Evolutionary conservation across 2,113 vertebrate species (phyloP), one percentile per base, ranked within the genome.

Genomic region (Crocuta crocuta): DNA sequence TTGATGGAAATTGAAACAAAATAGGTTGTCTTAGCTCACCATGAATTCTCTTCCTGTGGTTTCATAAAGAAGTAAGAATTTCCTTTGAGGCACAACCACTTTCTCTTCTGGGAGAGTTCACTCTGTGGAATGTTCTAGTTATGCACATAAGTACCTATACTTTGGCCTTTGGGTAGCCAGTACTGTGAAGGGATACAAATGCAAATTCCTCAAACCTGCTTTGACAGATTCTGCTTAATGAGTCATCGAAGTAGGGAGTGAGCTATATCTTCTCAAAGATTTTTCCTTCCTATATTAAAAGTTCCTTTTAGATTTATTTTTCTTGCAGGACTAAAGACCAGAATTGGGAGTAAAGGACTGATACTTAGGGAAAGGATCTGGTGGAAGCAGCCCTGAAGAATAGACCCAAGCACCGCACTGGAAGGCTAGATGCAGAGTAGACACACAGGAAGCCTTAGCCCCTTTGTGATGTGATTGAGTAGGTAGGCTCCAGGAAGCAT

Each of bases 371-470:
- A n/a, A 48, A 15, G 17, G 33, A 35, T 66, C 71, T 92, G 71
- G 24, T 24, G 33, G 63, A 92, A 58, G 53, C 16, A 53, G 9
- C 39, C 74, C 26, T 68, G n/a, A 82, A 78, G 3, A 58, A 31
- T 15, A 68, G 73, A 3, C 11, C 2, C 10, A 28, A 9, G 17
- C 45, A 45, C 1, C 2, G 0, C n/a, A 13, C 15, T 21, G n/a
- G 70, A 73, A 65, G 4, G 10, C 53, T 8, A 26, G 66, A 28
- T 7, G 8, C 13, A 61, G 2, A 19, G 28, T 10, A 76, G 13
- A 9, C 1, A n/a, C 73, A 24, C 0, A 70, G 65, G 13, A 2
- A 13, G 3, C 7, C n/a, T 23, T 21, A 19, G 7, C 3, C 2
- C 11, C 35, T 61, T 91, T 50, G 26, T 39, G 33, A 35, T 79